phyloP scores from a whole-genome alignment of 1,140 invertebrate genomes.

The Anoplophora glabripennis region DNA sequence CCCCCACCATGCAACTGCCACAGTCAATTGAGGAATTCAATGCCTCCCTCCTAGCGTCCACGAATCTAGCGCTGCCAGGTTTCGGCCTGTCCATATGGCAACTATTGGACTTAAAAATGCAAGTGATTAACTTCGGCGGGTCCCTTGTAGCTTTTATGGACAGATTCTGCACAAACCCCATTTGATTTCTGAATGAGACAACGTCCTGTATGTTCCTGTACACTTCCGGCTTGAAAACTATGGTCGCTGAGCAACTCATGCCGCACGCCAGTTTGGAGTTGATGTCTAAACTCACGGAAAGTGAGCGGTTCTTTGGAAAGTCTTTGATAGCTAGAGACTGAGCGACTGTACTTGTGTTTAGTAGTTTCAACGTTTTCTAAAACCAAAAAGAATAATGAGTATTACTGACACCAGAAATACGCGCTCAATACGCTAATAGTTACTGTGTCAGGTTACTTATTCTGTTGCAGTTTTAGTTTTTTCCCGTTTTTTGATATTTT shows the following conservation, averaged over 20 bases:
- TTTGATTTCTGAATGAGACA: slow-evolving; percentile 15
- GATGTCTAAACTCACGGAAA: slow-evolving; percentile 17
- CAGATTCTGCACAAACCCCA: slow-evolving; percentile 11
- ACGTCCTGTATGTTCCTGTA: slow-evolving; percentile 23
- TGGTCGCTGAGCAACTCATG: slow-evolving; percentile 26
- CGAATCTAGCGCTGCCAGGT: slow-evolving; percentile 13
- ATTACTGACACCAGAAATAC: no score
- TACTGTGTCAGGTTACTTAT: no score
- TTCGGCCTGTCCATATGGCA: neutral
- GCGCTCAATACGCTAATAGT: no score
- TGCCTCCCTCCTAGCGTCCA: slow-evolving; percentile 19
- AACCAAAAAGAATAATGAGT: slow-evolving; percentile 8
- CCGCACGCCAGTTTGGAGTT: slow-evolving; percentile 29
- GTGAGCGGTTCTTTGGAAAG: slow-evolving; percentile 14
- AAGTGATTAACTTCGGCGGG: slow-evolving; percentile 18
- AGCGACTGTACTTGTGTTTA: slow-evolving; percentile 20
- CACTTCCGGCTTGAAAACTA: slow-evolving; percentile 27
- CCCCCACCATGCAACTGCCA: slow-evolving; percentile 33
- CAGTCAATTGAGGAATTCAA: slow-evolving; percentile 37
- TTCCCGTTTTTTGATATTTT: no score
- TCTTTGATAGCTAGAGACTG: slow-evolving; percentile 20
- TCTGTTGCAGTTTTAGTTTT: no score
- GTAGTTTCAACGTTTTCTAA: slow-evolving; percentile 27
- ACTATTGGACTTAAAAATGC: slow-evolving; percentile 16
- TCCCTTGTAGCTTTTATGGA: slow-evolving; percentile 20